Evolutionary conservation across 2,797 vertebrate species (phyloP).

Genomic region (Ispidina lecontei): DNA sequence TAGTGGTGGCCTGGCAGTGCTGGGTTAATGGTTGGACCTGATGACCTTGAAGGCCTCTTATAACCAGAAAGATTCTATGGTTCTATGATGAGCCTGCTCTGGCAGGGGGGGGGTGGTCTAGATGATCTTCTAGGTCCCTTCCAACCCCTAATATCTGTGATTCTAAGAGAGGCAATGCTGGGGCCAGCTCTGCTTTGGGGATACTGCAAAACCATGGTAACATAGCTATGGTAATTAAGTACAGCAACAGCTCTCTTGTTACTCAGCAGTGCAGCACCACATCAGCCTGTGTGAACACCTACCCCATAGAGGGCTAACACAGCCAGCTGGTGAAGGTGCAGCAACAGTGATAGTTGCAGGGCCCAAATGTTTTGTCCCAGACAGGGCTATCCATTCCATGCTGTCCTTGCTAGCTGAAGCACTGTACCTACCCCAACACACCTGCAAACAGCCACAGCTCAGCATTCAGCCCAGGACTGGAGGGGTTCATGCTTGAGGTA

Average conservation of each 20-base stretch:
- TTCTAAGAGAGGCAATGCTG: background rate
- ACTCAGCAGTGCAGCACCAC: background rate
- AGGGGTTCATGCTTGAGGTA: background rate
- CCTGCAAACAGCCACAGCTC: background rate
- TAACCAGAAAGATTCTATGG: background rate
- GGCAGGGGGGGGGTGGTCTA: no score
- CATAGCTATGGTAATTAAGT: background rate
- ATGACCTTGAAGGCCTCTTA: background rate
- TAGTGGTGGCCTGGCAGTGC: background rate
- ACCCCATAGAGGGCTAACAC: background rate
- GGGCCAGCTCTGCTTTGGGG: background rate
- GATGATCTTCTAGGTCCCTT: background rate
- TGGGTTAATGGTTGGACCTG: background rate
- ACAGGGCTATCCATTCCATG: background rate
- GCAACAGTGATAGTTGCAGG: background rate
- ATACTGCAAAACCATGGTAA: background rate
- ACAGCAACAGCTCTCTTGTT: background rate
- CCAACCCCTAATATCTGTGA: background rate
- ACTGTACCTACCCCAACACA: background rate
- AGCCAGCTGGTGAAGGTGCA: background rate
- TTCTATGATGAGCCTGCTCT: background rate
- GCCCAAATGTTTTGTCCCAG: background rate
- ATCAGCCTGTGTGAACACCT: background rate
- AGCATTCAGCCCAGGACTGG: background rate
- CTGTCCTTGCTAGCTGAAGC: background rate